Percentiles rank a stretch among this genome's conserved stretches.
phyloP scores from a whole-genome alignment of 2,888 invertebrate genomes.

The Cinara cedri region DNA sequence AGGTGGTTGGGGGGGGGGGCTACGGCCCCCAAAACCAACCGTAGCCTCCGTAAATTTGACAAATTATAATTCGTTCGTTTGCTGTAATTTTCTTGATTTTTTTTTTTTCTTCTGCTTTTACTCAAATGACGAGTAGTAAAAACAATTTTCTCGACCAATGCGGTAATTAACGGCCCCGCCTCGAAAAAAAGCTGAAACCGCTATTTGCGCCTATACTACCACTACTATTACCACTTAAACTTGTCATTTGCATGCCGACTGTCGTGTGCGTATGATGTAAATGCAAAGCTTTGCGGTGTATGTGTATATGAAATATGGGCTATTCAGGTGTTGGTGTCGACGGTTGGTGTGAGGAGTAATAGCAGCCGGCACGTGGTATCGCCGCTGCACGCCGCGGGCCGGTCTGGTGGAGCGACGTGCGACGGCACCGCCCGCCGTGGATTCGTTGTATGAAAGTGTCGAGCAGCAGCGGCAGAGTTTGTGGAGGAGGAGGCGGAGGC shows the following conservation, averaged over 20 bases:
- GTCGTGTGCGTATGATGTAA: not conserved
- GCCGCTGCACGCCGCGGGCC: conserved; percentile 57
- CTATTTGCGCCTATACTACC: no score
- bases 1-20: no score
- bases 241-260: conserved; percentile 8
- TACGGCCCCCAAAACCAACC: no score
- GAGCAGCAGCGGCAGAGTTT: conserved; percentile 59
- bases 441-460: conserved; percentile 59
- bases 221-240: not conserved
- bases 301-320: conserved; percentile 39
- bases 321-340: conserved; percentile 55
- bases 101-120: no score
- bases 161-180: no score
- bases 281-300: conserved; percentile 49
- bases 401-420: conserved; percentile 57
- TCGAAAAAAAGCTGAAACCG: no score
- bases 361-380: conserved; percentile 57
- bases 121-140: no score
- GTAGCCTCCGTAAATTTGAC: no score
- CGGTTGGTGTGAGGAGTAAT: conserved; percentile 53
- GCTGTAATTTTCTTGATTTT: no score
- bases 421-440: conserved; percentile 57
- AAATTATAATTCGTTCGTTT: no score
- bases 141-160: no score
- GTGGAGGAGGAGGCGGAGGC: conserved; percentile 55